phyloP scores from a whole-genome alignment of 2,888 invertebrate genomes.

The Dolichopus griseipennis region DNA sequence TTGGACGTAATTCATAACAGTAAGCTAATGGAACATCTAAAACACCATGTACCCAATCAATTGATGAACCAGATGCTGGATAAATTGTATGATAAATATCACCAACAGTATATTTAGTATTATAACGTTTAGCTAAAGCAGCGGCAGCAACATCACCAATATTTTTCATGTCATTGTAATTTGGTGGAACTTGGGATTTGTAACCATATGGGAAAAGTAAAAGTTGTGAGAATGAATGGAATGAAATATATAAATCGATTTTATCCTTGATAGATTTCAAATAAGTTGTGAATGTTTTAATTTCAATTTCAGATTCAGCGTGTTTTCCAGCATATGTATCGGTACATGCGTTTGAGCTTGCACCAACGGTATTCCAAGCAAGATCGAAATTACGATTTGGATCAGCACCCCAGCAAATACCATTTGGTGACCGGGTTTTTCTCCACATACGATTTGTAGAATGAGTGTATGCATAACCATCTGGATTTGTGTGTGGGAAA shows the following conservation, averaged over 20 bases:
- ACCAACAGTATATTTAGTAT: conserved; percentile 42
- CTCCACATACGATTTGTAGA: conserved; percentile 54
- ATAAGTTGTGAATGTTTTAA: conserved; percentile 48
- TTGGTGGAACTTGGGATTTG: conserved; percentile 45
- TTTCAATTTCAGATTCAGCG: conserved; percentile 64
- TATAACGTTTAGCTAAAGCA: conserved; percentile 36
- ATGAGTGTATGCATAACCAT: conserved; percentile 64
- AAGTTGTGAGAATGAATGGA: conserved; percentile 67
- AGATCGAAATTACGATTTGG: conserved; percentile 70
- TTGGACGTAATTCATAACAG: conserved; percentile 52
- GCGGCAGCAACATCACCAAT: conserved; percentile 30
- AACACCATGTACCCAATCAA: conserved; percentile 56
- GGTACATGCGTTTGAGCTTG: conserved; percentile 50
- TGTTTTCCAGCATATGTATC: conserved; percentile 57
- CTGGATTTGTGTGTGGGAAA: conserved; percentile 65
- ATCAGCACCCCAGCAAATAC: conserved; percentile 55
- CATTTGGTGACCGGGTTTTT: conserved; percentile 50
- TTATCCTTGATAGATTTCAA: conserved; percentile 45
- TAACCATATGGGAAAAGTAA: conserved; percentile 58
- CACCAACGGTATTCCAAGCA: conserved; percentile 55
- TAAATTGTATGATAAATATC: conserved; percentile 46
- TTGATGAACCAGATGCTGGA: conserved; percentile 50
- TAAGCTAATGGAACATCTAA: conserved; percentile 50
- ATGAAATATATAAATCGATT: conserved; percentile 56
- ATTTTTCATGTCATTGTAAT: conserved; percentile 45